Base-by-base conservation (phyloP, 2,888 invertebrate species). In the Pecten maximus region DNA sequence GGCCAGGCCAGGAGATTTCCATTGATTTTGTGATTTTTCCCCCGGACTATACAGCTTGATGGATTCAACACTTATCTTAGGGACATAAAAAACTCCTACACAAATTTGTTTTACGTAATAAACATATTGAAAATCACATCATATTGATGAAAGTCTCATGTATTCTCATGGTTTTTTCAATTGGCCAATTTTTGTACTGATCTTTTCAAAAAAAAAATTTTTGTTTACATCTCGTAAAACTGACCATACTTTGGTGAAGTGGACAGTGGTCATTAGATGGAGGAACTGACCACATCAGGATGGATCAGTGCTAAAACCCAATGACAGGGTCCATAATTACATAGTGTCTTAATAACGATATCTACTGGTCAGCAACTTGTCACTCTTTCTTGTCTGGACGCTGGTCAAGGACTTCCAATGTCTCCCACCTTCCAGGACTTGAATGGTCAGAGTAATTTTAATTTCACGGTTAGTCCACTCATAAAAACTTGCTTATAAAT, bases 291-390 rank as follows among this genome's bases (percentile, higher is more conserved):
- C 74, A 74, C 74, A 74, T 74, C 74, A 74, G 35, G 2, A 28
- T 74, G 74, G 74, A 74, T 74, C 74, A 74, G 74, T 35, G 2
- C 74, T 35, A 74, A 74, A 74, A 28, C 74, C 74, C 74, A 74
- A 10, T 74, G 74, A 74, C 74, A 74, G 35, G 74, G 74, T 74
- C 74, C 74, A 74, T 74, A 74, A 74, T 74, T 74, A 74, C 74
- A 74, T 35, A 74, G 74, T 74, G 23, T 35, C 28, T 23, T 74
- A 74, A 74, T 74, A 6, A 35, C 74, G 35, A 28, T 74, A 10
- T 15, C 74, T 6, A 3, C 6, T 74, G 74, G 74, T 74, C 74
- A 74, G 74, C 74, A 74, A 28, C 74, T 74, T 74, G 74, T 74
- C 74, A 74, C 74, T 35, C 35, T 6, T 0, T 74, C 10, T n/a